Evolutionary conservation across 2,888 invertebrate genomes (phyloP).

Genomic region (Nemapogon koenigi): DNA sequence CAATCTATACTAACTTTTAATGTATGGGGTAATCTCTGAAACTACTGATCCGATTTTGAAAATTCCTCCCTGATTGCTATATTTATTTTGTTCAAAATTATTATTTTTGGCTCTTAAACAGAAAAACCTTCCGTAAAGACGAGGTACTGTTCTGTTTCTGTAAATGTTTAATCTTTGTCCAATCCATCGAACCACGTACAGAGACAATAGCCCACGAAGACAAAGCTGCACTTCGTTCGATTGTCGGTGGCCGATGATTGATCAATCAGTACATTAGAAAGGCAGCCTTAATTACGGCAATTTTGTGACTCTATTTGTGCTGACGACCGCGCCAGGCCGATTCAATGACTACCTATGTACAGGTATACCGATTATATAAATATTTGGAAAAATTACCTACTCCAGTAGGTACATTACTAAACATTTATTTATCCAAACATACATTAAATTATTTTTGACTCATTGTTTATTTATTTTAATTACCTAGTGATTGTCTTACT

Average conservation of each 20-base stretch:
- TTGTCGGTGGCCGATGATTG: constrained; percentile 52
- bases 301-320: constrained; percentile 49
- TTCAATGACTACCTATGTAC: constrained; percentile 12
- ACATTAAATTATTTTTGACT: too few species aligned
- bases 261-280: constrained; percentile 60
- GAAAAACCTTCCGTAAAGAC: not conserved
- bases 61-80: too few species aligned
- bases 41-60: too few species aligned
- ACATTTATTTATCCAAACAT: too few species aligned
- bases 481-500: too few species aligned
- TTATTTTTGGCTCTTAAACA: too few species aligned
- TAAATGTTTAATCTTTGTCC: not conserved
- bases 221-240: constrained; percentile 47
- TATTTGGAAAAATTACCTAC: constrained; percentile 6
- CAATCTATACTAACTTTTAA: too few species aligned
- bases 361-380: constrained; percentile 6
- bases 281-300: constrained; percentile 49
- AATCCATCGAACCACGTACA: constrained; percentile 29
- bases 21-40: too few species aligned
- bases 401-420: constrained; percentile 5
- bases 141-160: not conserved
- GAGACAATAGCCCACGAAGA: constrained; percentile 33
- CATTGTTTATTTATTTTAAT: too few species aligned
- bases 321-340: constrained; percentile 25
- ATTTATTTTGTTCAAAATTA: too few species aligned